Evolutionary conservation across 2,797 vertebrate genomes (phyloP).

Genomic region (Phataginus tricuspis): DNA sequence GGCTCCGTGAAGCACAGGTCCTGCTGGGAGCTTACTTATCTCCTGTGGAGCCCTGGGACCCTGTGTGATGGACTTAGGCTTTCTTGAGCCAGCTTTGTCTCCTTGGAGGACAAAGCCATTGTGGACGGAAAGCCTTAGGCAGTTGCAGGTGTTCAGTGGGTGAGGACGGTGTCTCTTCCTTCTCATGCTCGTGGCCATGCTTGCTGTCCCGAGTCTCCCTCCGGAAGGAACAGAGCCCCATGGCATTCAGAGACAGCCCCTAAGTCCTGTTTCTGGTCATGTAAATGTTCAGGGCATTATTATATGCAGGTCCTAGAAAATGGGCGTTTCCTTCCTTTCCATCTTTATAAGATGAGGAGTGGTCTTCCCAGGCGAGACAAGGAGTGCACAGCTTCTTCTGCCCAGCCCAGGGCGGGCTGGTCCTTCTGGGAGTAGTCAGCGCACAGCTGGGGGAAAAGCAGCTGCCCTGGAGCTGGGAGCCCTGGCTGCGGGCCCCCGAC

Average conservation of each 20-base stretch:
- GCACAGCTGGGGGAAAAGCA: too few relatives aligned
- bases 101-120: background rate
- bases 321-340: fast-evolving
- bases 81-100: background rate
- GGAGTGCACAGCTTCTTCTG: background rate
- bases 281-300: background rate
- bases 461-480: too few relatives aligned
- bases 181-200: background rate
- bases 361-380: too few relatives aligned
- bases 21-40: background rate
- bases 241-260: background rate
- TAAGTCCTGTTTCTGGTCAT: background rate
- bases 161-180: background rate
- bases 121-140: background rate
- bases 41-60: background rate
- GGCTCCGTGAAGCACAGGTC: background rate
- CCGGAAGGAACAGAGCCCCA: background rate
- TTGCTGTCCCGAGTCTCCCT: background rate
- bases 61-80: fast-evolving
- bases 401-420: background rate
- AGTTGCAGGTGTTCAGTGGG: fast-evolving
- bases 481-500: fast-evolving
- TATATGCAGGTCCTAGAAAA: background rate
- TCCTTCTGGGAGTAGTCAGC: background rate
- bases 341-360: background rate